A percentile compares a stretch with the other conserved stretches of the same genome.
These are phyloP conservation scores for Remorina albescens DNA, from an alignment of 2,797 vertebrate genomes.

Conservation along the genomic window DNA sequence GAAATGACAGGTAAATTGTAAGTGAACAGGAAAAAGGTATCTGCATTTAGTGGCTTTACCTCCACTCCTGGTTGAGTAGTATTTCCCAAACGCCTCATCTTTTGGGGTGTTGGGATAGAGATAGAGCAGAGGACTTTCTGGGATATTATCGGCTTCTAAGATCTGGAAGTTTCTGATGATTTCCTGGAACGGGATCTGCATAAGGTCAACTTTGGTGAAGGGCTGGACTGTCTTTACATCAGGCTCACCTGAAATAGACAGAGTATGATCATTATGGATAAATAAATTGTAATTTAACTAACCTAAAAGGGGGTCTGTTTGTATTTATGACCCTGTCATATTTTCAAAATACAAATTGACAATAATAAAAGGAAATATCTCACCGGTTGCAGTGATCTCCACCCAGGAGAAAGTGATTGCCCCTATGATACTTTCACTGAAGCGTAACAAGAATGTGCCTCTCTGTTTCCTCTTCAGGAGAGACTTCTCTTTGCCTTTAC, in stretches of 20 bases:
- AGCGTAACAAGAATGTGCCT: slow-evolving; percentile 94
- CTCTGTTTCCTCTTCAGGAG: slow-evolving; percentile 87
- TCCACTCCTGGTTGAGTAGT: slow-evolving; percentile 84
- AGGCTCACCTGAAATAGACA: slow-evolving; percentile 77
- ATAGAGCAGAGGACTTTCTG: slow-evolving; percentile 90
- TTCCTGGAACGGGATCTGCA: slow-evolving; percentile 89
- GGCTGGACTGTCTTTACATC: slow-evolving; percentile 88
- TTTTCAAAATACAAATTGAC: background rate
- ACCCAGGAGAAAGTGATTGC: slow-evolving; percentile 97
- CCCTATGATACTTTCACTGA: slow-evolving; percentile 92
- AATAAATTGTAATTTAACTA: background rate
- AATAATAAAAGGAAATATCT: slow-evolving; percentile 26
- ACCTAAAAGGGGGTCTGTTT: background rate
- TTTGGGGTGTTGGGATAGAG: slow-evolving; percentile 90
- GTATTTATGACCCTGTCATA: background rate
- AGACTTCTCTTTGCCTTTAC: slow-evolving; percentile 85
- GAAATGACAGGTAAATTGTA: background rate
- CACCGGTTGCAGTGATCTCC: slow-evolving; percentile 85
- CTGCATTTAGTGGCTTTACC: slow-evolving; percentile 56
- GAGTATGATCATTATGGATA: background rate
- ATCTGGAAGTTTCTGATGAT: slow-evolving; percentile 92
- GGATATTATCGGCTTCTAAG: slow-evolving; percentile 86
- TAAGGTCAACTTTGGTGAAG: slow-evolving; percentile 88
- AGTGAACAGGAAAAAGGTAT: background rate
- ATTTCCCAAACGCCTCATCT: slow-evolving; percentile 90